Evolutionary conservation across 2,113 vertebrate genomes (phyloP).

Genomic region (Fulica atra): DNA sequence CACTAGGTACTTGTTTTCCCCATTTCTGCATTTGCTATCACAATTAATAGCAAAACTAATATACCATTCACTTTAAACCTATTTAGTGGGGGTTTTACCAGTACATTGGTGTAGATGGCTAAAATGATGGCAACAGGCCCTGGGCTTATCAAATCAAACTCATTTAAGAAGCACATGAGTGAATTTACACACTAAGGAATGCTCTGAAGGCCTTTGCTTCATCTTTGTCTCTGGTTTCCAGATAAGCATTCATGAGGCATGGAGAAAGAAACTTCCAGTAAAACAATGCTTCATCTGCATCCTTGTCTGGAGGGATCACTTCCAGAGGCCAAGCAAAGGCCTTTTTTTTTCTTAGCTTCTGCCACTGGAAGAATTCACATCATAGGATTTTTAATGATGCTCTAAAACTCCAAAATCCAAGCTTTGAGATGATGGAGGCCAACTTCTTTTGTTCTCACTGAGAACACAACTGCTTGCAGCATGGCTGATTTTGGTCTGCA

Average conservation of each 20-base stretch:
- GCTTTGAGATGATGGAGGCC: not conserved
- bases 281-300: fast-evolving
- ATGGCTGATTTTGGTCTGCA: not conserved
- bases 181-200: not conserved
- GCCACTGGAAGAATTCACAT: not conserved
- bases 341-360: not conserved
- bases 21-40: not conserved
- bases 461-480: not conserved
- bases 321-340: not conserved
- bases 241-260: not conserved
- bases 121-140: not conserved
- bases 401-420: not conserved
- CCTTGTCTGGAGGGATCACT: not conserved
- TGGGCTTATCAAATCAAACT: not conserved
- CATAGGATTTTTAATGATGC: not conserved
- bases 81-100: not conserved
- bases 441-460: not conserved
- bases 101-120: not conserved
- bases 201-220: not conserved
- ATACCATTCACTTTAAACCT: not conserved
- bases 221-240: not conserved
- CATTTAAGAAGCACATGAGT: not conserved
- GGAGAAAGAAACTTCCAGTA: not conserved
- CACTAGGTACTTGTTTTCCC: not conserved
- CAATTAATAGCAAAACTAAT: not conserved